Evolutionary conservation across 2,888 invertebrate species (phyloP).

Genomic region (Cabera pusaria): DNA sequence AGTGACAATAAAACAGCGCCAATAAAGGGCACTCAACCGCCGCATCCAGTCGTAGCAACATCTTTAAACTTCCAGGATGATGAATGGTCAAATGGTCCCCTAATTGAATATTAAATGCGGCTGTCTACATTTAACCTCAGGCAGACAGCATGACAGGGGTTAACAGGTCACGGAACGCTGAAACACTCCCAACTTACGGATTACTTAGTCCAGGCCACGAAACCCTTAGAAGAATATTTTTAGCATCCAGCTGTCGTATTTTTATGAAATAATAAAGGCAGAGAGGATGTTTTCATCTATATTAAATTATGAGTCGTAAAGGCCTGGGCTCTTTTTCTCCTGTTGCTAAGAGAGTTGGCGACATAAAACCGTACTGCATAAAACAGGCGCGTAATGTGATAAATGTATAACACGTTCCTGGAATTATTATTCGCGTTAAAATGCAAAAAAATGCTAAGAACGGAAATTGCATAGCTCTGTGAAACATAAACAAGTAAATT

Average conservation of each 20-base stretch:
- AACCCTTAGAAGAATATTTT: constrained; percentile 18
- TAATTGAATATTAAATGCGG: constrained; percentile 71
- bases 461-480: background rate
- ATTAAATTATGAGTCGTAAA: constrained; percentile 29
- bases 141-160: constrained; percentile 52
- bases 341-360: constrained; percentile 16
- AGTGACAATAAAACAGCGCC: background rate
- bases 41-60: constrained; percentile 38
- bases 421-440: constrained; percentile 3
- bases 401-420: constrained; percentile 12
- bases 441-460: background rate
- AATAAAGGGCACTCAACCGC: constrained; percentile 10
- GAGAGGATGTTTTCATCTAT: constrained; percentile 26
- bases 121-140: constrained; percentile 40
- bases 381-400: constrained; percentile 23
- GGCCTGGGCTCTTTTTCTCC: constrained; percentile 18
- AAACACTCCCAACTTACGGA: constrained; percentile 26
- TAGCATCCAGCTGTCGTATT: constrained; percentile 21
- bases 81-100: constrained; percentile 59
- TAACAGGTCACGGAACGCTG: constrained; percentile 46
- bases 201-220: constrained; percentile 24
- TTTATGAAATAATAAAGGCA: constrained; percentile 22
- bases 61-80: constrained; percentile 43
- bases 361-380: constrained; percentile 24
- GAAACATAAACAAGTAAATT: too few relatives aligned